Evolutionary conservation across 2,888 invertebrate genomes (phyloP).

Genomic region (Lissocephala sabroskyi): DNA sequence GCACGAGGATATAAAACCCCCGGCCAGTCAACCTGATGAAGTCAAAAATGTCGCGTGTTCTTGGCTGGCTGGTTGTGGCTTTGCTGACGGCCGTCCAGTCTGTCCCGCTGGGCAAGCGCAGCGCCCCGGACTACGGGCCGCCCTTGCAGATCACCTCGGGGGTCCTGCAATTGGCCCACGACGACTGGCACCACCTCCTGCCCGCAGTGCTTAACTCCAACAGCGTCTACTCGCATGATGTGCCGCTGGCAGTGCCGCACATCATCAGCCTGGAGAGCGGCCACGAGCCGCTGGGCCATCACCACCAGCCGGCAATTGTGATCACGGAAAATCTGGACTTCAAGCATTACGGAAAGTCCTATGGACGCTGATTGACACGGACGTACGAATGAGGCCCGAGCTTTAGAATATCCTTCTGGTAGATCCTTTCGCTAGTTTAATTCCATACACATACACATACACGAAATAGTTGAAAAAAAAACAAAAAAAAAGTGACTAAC

Average conservation of each 20-base stretch:
- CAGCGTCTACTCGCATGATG: not conserved
- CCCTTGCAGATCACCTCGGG: constrained; percentile 51
- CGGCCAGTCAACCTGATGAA: no score
- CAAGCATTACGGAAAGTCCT: constrained; percentile 13
- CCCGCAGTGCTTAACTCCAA: constrained; percentile 10
- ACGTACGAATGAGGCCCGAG: not conserved
- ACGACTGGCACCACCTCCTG: constrained; percentile 26
- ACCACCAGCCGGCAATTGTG: not conserved
- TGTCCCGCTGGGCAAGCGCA: no score
- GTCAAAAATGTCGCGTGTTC: no score
- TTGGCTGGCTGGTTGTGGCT: no score
- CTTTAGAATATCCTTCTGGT: not conserved
- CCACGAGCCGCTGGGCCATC: not conserved
- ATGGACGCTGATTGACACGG: constrained; percentile 19
- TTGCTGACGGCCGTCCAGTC: no score
- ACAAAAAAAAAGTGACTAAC: constrained; percentile 7
- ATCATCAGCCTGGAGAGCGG: constrained; percentile 12
- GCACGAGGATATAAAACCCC: no score
- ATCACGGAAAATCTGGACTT: constrained; percentile 43
- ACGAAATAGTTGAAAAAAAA: constrained; percentile 20
- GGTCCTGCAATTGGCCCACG: constrained; percentile 33
- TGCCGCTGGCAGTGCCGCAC: constrained; percentile 19
- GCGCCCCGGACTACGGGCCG: constrained; percentile 43
- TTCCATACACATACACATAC: no score
- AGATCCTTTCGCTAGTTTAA: not conserved